These are phyloP conservation scores for Eristalinus aeneus DNA, from an alignment of 2,888 invertebrate genomes.

Conservation along the genomic window DNA sequence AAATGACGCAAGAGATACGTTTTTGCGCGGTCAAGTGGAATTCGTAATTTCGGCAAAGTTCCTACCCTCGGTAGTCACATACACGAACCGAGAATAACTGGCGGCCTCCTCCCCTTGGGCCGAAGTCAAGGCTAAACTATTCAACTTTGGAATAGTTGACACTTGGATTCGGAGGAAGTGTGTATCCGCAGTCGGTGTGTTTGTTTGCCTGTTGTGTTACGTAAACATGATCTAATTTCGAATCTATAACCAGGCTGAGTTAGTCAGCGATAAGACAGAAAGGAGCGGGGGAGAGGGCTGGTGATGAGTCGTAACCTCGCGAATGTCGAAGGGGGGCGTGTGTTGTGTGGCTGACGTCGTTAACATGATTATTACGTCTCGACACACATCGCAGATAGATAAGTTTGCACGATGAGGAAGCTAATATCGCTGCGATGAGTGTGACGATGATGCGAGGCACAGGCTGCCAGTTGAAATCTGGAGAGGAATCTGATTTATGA, in stretches of 20 bases:
- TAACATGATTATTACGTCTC: not conserved
- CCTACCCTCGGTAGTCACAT: not conserved
- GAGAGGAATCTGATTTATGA: not conserved
- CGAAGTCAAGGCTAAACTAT: slow-evolving; percentile 33
- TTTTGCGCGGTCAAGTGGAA: not conserved
- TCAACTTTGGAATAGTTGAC: slow-evolving; percentile 33
- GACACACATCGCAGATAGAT: not conserved
- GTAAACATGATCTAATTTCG: slow-evolving; percentile 19
- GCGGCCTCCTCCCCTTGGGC: not conserved
- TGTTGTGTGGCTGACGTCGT: not conserved
- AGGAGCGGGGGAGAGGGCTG: too few relatives aligned
- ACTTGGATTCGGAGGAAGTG: slow-evolving; percentile 7
- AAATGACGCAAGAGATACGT: slow-evolving; percentile 21
- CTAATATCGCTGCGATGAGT: not conserved
- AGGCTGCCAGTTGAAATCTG: not conserved
- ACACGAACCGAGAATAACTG: not conserved
- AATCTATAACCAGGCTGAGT: not conserved
- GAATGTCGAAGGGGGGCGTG: slow-evolving; percentile 7
- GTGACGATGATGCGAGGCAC: not conserved
- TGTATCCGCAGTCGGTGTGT: not conserved
- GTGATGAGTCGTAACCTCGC: not conserved
- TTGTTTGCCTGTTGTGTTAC: not conserved
- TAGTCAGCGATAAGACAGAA: not conserved
- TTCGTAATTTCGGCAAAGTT: not conserved
- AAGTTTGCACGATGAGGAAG: too few relatives aligned